phyloP scores from a whole-genome alignment of 2,113 vertebrate genomes.

The Nesoenas mayeri region DNA sequence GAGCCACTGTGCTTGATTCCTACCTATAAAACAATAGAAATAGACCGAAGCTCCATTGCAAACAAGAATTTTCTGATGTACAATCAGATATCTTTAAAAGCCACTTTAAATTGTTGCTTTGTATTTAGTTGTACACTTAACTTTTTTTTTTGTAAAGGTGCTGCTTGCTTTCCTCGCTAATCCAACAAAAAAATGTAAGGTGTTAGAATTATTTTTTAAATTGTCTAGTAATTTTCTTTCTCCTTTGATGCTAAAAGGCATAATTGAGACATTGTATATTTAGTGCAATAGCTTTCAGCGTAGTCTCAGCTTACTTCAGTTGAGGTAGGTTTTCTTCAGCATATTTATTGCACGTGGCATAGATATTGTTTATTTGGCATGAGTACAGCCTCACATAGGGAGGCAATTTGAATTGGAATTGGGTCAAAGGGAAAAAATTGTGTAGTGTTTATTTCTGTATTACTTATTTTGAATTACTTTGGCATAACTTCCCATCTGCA shows the following conservation, averaged over 20 bases:
- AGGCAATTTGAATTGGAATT: not conserved
- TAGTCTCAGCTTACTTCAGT: not conserved
- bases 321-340: not conserved
- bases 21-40: not conserved
- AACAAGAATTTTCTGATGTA: not conserved
- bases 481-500: not conserved
- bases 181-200: not conserved
- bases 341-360: not conserved
- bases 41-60: not conserved
- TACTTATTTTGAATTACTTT: not conserved
- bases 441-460: not conserved
- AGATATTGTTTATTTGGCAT: slow-evolving; percentile 4
- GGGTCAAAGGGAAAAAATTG: not conserved
- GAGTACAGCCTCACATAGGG: not conserved
- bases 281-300: not conserved
- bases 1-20: not conserved
- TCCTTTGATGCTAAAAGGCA: slow-evolving; percentile 10
- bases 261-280: slow-evolving; percentile 24
- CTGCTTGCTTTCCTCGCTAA: not conserved
- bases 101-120: not conserved
- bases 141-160: not conserved
- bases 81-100: not conserved
- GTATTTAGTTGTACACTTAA: not conserved
- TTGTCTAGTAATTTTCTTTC: slow-evolving; percentile 14
- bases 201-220: not conserved